Evolutionary conservation across 2,797 vertebrate species (phyloP).

Genomic region (Clarias platycephalus): DNA sequence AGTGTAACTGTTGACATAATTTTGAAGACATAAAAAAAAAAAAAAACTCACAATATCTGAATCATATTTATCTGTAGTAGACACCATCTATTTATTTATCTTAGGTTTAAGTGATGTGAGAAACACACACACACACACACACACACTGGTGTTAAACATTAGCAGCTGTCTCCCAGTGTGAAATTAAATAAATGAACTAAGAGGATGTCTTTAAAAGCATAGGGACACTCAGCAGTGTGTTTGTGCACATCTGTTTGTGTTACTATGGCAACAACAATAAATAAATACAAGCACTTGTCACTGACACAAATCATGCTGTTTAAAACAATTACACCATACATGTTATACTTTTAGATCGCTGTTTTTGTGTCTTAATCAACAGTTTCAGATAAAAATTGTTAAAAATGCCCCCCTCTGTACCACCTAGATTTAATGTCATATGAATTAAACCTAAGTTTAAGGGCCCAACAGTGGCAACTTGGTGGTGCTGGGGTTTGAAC

Average conservation of each 20-base stretch:
- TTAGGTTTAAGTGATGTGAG: not conserved
- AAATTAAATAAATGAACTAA: slow-evolving; percentile 51
- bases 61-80: not conserved
- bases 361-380: not conserved
- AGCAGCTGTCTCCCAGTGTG: slow-evolving; percentile 50
- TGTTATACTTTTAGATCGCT: not conserved
- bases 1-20: not conserved
- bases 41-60: not conserved
- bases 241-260: slow-evolving; percentile 22
- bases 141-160: slow-evolving; percentile 42
- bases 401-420: not conserved
- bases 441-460: no score
- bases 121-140: slow-evolving; percentile 27
- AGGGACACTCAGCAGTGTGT: slow-evolving; percentile 16
- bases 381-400: not conserved
- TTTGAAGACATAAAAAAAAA: not conserved
- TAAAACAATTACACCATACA: not conserved
- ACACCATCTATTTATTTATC: not conserved
- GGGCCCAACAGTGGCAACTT: no score
- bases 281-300: slow-evolving; percentile 3
- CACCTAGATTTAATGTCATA: not conserved
- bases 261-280: slow-evolving; percentile 11
- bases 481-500: no score
- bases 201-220: slow-evolving; percentile 52
- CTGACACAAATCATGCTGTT: not conserved